Base-by-base conservation (phyloP, 2,113 vertebrate species). In the Calyptomena viridis region DNA sequence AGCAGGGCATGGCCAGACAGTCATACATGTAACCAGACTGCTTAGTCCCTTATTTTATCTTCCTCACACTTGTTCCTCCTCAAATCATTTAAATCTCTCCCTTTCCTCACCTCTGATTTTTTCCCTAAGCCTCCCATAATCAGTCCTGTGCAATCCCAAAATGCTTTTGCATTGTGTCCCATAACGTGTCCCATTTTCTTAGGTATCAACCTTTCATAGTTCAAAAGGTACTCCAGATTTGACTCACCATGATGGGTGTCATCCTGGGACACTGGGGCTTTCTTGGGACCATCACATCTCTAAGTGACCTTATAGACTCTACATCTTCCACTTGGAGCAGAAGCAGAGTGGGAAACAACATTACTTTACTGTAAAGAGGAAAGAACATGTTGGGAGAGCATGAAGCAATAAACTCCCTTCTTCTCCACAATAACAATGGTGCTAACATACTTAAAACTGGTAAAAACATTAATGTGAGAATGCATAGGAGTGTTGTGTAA, bases 11-110 rank as follows among this genome's bases (percentile, higher is more conserved):
- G 11, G 39, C 35, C 44, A 64, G 31, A 71, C 16, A 89, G 56
- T 19, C 0, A 0, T 7, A 64, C 3, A 10, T 52, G 17, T 8
- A 50, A 22, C 5, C 40, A 86, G 46, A 6, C 2, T 8, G n/a
- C 46, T 91, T 37, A 46, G 31, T 46, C 4, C 2, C 5, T 39
- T 35, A 30, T 35, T 53, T 31, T 79, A 11, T 31, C 79, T 79
- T 71, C 23, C 20, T 12, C 17, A 31, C 4, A 25, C 11, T 50
- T 56, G 19, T 56, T 89, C 18, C 9, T 76, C 31, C 18, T 31
- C 3, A 63, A 56, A 42, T 33, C 9, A 56, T 56, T 18, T 49
- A 69, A 55, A 42, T 31, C 35, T 55, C 35, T 62, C 35, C 40
- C 22, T 56, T 83, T 62, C 31, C 47, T 55, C 40, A 28, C 25